Percentiles rank a stretch among this genome's conserved stretches.
phyloP scores from a whole-genome alignment of 2,113 vertebrate genomes.

The Psephotus haematonotus region DNA sequence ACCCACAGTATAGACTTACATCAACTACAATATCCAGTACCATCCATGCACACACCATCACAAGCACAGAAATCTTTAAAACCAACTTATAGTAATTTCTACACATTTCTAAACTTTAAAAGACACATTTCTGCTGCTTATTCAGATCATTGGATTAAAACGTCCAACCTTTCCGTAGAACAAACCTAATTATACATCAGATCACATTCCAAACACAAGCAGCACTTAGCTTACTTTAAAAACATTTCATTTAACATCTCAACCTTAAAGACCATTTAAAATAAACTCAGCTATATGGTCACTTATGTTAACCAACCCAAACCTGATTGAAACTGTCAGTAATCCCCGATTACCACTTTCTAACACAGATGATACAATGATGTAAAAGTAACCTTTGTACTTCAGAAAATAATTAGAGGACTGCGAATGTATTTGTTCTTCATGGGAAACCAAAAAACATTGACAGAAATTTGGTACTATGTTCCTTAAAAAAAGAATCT shows the following conservation, averaged over 20 bases:
- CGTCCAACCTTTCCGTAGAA: neutral
- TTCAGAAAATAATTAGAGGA: neutral
- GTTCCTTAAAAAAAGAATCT: neutral
- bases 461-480: neutral
- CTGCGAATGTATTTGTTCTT: neutral
- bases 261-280: slow-evolving; percentile 7
- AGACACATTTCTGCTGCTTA: neutral
- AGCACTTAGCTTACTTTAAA: neutral
- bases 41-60: neutral
- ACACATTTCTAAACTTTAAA: neutral
- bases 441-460: neutral
- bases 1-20: neutral
- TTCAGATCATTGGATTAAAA: neutral
- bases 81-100: neutral
- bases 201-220: neutral
- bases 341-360: neutral
- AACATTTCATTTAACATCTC: neutral
- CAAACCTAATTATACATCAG: neutral
- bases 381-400: neutral
- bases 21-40: neutral
- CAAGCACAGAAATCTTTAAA: neutral
- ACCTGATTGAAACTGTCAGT: neutral
- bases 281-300: neutral
- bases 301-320: neutral
- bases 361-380: neutral